These are phyloP conservation scores for Stegana nigrithorax DNA, from an alignment of 2,888 invertebrate species.

Conservation along the genomic window DNA sequence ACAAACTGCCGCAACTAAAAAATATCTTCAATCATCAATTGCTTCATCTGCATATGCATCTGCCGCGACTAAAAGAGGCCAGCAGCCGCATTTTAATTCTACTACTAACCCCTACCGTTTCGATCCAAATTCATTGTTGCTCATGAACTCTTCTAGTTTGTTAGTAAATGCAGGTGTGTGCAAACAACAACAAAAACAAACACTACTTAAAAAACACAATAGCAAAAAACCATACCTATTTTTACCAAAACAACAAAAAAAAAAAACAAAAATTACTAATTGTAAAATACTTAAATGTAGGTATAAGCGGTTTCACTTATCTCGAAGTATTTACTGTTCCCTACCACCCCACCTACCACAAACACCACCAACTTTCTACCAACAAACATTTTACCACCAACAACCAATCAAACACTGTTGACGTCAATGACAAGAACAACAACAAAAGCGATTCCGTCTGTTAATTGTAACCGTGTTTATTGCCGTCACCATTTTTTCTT, in stretches of 20 bases:
- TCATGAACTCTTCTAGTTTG: slow-evolving; percentile 66
- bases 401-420: neutral
- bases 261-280: slow-evolving; percentile 22
- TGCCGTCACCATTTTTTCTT: slow-evolving; percentile 5
- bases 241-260: slow-evolving; percentile 26
- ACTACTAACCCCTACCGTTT: slow-evolving; percentile 58
- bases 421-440: neutral
- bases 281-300: slow-evolving; percentile 15
- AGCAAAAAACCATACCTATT: slow-evolving; percentile 20
- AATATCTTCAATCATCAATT: slow-evolving; percentile 68
- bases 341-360: no score
- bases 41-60: slow-evolving; percentile 59
- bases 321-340: no score
- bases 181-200: slow-evolving; percentile 41
- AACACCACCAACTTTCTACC: neutral
- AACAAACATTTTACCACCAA: neutral
- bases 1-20: slow-evolving; percentile 67
- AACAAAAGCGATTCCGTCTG: slow-evolving; percentile 1
- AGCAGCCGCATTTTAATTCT: slow-evolving; percentile 67
- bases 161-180: slow-evolving; percentile 68
- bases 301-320: no score
- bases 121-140: slow-evolving; percentile 67
- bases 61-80: slow-evolving; percentile 62
- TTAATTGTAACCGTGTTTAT: slow-evolving; percentile 9
- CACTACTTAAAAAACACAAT: slow-evolving; percentile 40